A percentile compares a stretch with the other conserved stretches of the same genome.
Conservation (phyloP, 2,888 invertebrate species). For the Trissoscelio sp. region DNA sequence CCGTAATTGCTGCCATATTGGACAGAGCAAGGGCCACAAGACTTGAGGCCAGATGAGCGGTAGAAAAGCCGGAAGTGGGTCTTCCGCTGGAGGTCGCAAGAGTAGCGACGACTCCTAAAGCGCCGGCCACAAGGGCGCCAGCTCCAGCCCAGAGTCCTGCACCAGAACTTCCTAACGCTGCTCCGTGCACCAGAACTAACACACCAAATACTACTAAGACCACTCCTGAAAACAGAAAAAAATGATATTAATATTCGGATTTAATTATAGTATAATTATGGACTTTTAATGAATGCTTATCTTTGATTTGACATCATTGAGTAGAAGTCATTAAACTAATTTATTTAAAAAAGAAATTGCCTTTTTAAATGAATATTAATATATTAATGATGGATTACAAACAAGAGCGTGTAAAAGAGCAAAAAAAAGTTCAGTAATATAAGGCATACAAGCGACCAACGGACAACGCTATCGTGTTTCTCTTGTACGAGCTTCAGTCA, state of each 20-base stretch:
- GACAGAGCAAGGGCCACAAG: constrained; percentile 80
- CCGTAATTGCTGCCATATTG: constrained; percentile 82
- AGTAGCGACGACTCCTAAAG: constrained; percentile 86
- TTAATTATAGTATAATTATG: no score
- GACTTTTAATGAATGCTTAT: no score
- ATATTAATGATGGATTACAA: neutral
- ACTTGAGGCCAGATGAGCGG: constrained; percentile 87
- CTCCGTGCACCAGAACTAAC: constrained; percentile 86
- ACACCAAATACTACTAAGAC: constrained; percentile 87
- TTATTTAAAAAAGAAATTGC: no score
- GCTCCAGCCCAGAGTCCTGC: constrained; percentile 89
- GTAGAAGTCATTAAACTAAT: no score
- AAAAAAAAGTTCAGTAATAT: neutral
- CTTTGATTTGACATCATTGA: no score
- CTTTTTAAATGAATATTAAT: neutral
- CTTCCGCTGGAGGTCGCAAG: constrained; percentile 76
- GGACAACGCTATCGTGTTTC: constrained; percentile 20
- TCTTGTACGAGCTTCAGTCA: constrained; percentile 9
- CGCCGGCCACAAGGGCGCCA: constrained; percentile 86
- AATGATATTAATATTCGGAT: no score
- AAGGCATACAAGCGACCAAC: constrained; percentile 5
- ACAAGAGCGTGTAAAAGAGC: neutral
- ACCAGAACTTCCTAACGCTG: constrained; percentile 85
- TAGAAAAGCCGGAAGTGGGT: constrained; percentile 81
- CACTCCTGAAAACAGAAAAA: no score